Evolutionary conservation across 2,888 invertebrate genomes (phyloP), one percentile per base, ranked within the genome.

Genomic region (Phymatocera aterrima): DNA sequence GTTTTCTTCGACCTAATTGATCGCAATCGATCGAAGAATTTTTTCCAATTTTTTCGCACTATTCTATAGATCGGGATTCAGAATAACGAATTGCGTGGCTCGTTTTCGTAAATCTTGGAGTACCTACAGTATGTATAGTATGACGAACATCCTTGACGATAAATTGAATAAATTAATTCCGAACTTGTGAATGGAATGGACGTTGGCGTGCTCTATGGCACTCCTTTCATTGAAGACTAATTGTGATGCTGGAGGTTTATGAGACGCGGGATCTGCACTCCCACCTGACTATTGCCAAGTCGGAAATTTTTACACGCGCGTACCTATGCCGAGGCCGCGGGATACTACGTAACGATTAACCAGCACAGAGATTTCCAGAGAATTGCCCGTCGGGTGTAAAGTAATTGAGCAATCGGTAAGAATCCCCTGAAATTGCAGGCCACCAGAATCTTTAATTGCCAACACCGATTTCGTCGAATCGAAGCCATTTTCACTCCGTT

Each of bases 221-320:
- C 83, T 83, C 84, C 86, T 87, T 86, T 85, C 87, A 86, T 87
- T 87, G 85, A 86, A 87, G 87, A 82, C 86, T 86, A 83, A 87
- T 87, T 87, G 84, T 82, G 84, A 87, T 87, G 84, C 87, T 57
- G 57, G 10, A 85, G 79, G 79, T 79, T 51, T 83, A 82, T 80
- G 82, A 82, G 80, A 81, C 82, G 80, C 83, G 84, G 84, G 85
- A 75, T 75, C 57, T 85, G 83, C 80, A 79, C 82, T 82, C 83
- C 81, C 81, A 81, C 61, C 37, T 37, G 61, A 18, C 34, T 57
- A 82, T 83, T 84, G 83, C 82, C 83, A 84, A 85, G 83, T 80
- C 83, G 83, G 80, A 74, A 83, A 85, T 86, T 86, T 84, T 84
- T 85, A 83, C 86, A 83, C 80, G 78, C 57, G 57, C 40, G 40